Conservation (phyloP, 2,113 vertebrate genomes). For the Perognathus longimembris region DNA sequence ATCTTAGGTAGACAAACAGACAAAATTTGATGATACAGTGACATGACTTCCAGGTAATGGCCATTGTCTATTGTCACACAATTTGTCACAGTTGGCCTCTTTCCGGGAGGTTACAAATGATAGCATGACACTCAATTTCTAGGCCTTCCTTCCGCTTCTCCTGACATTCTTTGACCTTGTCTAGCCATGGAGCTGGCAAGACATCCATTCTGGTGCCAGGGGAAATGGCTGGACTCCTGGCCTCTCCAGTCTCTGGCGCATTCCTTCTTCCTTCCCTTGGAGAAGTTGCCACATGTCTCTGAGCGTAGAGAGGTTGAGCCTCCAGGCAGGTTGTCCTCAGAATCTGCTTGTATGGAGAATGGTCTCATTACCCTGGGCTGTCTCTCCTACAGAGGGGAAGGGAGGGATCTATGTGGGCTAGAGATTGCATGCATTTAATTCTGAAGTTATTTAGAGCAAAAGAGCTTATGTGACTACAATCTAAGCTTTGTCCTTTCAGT, state of each 20-base stretch:
- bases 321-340: no score
- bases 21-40: not conserved
- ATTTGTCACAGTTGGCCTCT: not conserved
- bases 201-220: no score
- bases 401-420: not conserved
- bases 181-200: no score
- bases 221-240: not conserved
- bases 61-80: not conserved
- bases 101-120: not conserved
- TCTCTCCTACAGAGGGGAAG: no score
- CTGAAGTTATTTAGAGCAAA: not conserved
- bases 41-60: not conserved
- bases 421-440: not conserved
- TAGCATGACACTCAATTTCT: not conserved
- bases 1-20: not conserved
- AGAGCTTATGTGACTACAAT: not conserved
- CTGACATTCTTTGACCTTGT: not conserved
- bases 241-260: not conserved
- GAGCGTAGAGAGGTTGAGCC: no score
- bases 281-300: not conserved
- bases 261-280: not conserved
- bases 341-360: not conserved
- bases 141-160: not conserved
- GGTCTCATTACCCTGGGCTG: no score
- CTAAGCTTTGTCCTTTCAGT: not conserved